phyloP scores from a whole-genome alignment of 2,113 vertebrate genomes.

The Poeciliopsis retropinna region DNA sequence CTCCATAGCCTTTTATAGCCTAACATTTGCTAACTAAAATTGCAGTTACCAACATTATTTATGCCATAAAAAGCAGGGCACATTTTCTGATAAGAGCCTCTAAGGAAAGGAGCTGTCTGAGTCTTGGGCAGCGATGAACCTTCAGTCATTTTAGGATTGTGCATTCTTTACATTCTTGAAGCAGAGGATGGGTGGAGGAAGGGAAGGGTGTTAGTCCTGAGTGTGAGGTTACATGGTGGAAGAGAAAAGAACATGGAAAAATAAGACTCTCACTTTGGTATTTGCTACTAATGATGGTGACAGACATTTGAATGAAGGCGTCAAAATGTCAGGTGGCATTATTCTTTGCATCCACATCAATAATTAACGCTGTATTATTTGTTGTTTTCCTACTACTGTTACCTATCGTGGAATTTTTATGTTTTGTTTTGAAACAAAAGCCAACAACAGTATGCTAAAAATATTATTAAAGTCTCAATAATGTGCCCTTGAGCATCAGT shows the following conservation, averaged over 20 bases:
- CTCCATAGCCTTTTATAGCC: slow-evolving; percentile 1
- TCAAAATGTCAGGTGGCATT: not conserved
- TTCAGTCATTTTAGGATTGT: slow-evolving; percentile 33
- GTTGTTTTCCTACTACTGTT: not conserved
- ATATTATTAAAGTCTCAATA: too few species aligned
- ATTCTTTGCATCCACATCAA: slow-evolving; percentile 5
- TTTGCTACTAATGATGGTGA: slow-evolving; percentile 35
- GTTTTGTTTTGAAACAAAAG: not conserved
- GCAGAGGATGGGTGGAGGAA: slow-evolving; percentile 52
- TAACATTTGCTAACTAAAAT: not conserved
- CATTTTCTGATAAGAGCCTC: not conserved
- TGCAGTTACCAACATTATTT: not conserved
- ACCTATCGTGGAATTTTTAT: not conserved
- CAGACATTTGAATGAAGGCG: not conserved
- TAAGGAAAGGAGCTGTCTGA: slow-evolving; percentile 17
- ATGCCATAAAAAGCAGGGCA: not conserved
- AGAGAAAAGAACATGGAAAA: slow-evolving; percentile 26
- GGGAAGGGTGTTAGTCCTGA: slow-evolving; percentile 36
- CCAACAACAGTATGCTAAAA: too few species aligned
- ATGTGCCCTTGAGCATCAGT: too few species aligned
- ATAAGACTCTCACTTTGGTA: slow-evolving; percentile 16
- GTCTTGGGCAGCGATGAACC: slow-evolving; percentile 32
- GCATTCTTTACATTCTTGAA: slow-evolving; percentile 71
- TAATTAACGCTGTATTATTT: slow-evolving; percentile 5
- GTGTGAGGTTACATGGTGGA: slow-evolving; percentile 1